phyloP scores from a whole-genome alignment of 1,140 invertebrate species.

The Coptotermes formosanus region DNA sequence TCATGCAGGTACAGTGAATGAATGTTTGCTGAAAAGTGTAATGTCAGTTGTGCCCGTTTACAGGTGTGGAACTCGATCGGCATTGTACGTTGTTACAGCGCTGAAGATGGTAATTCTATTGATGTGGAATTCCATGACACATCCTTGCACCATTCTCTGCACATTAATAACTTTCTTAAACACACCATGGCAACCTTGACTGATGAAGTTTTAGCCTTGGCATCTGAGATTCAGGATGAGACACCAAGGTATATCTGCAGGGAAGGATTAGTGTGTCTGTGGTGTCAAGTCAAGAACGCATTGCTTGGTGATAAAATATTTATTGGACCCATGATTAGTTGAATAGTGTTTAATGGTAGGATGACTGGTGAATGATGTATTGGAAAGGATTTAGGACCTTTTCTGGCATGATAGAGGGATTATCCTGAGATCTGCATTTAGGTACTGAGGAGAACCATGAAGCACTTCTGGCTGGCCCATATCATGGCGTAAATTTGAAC shows the following conservation, averaged over 20 bases:
- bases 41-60: slow-evolving; percentile 31
- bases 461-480: too few species aligned
- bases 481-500: too few species aligned
- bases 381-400: too few species aligned
- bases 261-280: too few species aligned
- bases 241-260: slow-evolving; percentile 49
- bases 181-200: slow-evolving; percentile 85
- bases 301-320: not conserved
- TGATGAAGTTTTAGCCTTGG: slow-evolving; percentile 72
- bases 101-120: slow-evolving; percentile 74
- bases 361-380: too few species aligned
- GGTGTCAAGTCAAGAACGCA: too few species aligned
- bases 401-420: too few species aligned
- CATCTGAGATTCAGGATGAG: slow-evolving; percentile 61
- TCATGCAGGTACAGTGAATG: not conserved
- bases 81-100: slow-evolving; percentile 71
- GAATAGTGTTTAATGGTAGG: too few species aligned
- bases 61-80: slow-evolving; percentile 85
- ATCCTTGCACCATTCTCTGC: slow-evolving; percentile 83
- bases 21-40: not conserved
- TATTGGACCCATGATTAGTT: not conserved
- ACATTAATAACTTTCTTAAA: slow-evolving; percentile 78
- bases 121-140: slow-evolving; percentile 95
- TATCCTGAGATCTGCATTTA: too few species aligned
- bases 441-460: too few species aligned